Percentiles rank a stretch among this genome's conserved stretches.
phyloP scores from a whole-genome alignment of 1,140 invertebrate genomes.

The Euwallacea similis region DNA sequence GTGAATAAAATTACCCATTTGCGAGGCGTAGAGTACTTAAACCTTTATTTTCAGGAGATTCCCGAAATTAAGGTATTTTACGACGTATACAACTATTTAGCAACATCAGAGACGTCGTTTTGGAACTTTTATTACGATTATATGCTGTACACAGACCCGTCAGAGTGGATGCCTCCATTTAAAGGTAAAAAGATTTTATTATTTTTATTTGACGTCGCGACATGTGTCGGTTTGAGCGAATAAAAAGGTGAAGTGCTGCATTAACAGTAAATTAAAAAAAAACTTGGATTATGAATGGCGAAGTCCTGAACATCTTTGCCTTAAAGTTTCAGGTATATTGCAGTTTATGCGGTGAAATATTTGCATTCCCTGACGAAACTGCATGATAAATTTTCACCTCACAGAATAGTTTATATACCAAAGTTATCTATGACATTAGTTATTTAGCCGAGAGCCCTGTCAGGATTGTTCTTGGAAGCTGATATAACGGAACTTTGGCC shows the following conservation, averaged over 20 bases:
- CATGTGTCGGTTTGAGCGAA: not conserved
- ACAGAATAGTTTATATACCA: conserved; percentile 6
- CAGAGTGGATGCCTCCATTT: conserved; percentile 78
- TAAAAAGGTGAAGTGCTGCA: not conserved
- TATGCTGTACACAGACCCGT: conserved; percentile 69
- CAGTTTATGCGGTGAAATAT: conserved; percentile 9
- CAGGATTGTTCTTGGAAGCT: not conserved
- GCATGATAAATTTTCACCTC: conserved; percentile 5
- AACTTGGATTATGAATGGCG: no score
- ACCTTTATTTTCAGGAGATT: conserved; percentile 62
- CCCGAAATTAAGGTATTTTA: conserved; percentile 71
- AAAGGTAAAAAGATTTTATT: conserved; percentile 64
- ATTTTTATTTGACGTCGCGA: conserved; percentile 13
- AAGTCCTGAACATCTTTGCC: not conserved
- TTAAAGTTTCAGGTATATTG: conserved; percentile 9
- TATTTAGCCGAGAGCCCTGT: conserved; percentile 1
- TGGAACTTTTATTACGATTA: conserved; percentile 75
- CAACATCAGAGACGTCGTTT: conserved; percentile 69
- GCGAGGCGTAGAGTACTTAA: not conserved
- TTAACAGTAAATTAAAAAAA: no score
- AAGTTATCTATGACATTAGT: conserved; percentile 13
- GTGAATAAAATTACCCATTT: conserved; percentile 9
- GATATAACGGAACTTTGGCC: conserved; percentile 1
- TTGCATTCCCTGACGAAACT: conserved; percentile 11
- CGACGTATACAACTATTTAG: conserved; percentile 68